A percentile compares a stretch with the other conserved stretches of the same genome.
phyloP scores from a whole-genome alignment of 2,113 vertebrate genomes.

The Haemorhous mexicanus region DNA sequence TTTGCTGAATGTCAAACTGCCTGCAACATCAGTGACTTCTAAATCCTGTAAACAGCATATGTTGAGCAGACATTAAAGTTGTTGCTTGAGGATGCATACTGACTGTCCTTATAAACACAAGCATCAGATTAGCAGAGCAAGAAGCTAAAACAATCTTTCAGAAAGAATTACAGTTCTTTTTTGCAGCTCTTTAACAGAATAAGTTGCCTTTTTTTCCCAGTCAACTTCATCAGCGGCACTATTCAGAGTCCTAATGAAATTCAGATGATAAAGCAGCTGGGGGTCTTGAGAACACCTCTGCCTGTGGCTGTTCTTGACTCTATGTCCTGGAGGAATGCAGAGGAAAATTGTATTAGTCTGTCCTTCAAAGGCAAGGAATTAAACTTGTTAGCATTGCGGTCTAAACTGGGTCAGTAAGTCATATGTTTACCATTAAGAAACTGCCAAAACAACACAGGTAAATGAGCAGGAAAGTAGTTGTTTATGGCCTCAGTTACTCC shows the following conservation, averaged over 20 bases:
- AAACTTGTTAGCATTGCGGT: not conserved
- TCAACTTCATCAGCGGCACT: not conserved
- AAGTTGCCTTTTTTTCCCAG: not conserved
- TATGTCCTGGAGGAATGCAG: slow-evolving; percentile 1
- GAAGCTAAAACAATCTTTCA: slow-evolving; percentile 15
- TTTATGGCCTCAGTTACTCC: not conserved
- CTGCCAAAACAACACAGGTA: not conserved
- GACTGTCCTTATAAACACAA: slow-evolving; percentile 7
- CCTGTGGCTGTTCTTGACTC: not conserved
- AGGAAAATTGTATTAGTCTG: not conserved
- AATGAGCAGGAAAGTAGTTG: not conserved
- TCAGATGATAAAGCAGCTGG: not conserved
- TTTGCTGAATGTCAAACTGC: not conserved
- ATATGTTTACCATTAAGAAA: not conserved
- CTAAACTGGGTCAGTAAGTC: not conserved
- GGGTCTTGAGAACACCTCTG: not conserved
- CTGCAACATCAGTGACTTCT: not conserved
- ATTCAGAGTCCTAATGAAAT: slow-evolving; percentile 26
- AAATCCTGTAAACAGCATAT: not conserved
- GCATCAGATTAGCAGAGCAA: not conserved
- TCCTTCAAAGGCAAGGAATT: not conserved
- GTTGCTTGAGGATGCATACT: slow-evolving; percentile 5
- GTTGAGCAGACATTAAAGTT: not conserved
- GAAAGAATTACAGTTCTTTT: not conserved
- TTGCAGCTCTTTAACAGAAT: not conserved